A percentile compares a stretch with the other conserved stretches of the same genome.
phyloP scores from a whole-genome alignment of 92 coral and sea anemone genomes.

The Palythoa heliodiscus region DNA sequence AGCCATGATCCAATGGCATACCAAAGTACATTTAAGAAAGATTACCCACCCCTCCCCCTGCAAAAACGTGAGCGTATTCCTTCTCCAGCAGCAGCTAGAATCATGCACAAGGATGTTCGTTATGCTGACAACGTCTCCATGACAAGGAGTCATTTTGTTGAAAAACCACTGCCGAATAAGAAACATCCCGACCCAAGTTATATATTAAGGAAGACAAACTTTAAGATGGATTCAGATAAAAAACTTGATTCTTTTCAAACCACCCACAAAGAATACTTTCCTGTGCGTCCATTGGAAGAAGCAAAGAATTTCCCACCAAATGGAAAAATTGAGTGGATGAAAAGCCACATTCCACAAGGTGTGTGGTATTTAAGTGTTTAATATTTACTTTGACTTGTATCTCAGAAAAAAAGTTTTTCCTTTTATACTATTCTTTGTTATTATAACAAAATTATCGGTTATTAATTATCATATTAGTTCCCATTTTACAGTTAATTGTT shows the following conservation, averaged over 20 bases:
- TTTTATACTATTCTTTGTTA: no score
- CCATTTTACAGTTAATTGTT: no score
- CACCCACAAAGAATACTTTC: constrained; percentile 91
- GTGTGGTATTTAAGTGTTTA: neutral
- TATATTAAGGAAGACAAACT: constrained; percentile 77
- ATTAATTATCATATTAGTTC: no score
- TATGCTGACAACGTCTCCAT: constrained; percentile 77
- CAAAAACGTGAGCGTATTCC: constrained; percentile 87
- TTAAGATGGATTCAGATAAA: constrained; percentile 89
- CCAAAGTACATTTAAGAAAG: constrained; percentile 85
- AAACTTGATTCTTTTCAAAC: constrained; percentile 81
- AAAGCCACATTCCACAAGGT: constrained; percentile 92
- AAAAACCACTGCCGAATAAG: constrained; percentile 59
- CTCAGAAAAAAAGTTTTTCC: no score
- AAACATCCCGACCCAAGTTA: constrained; percentile 60
- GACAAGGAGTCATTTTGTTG: constrained; percentile 88
- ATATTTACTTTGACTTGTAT: neutral
- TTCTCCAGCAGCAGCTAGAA: constrained; percentile 89
- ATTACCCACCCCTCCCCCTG: constrained; percentile 87
- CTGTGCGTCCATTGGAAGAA: constrained; percentile 75
- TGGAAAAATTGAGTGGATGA: constrained; percentile 83
- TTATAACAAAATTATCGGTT: no score
- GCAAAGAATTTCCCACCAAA: constrained; percentile 68
- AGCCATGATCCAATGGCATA: constrained; percentile 74
- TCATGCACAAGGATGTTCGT: constrained; percentile 83